phyloP scores from a whole-genome alignment of 2,113 vertebrate genomes.

The Agapornis roseicollis region DNA sequence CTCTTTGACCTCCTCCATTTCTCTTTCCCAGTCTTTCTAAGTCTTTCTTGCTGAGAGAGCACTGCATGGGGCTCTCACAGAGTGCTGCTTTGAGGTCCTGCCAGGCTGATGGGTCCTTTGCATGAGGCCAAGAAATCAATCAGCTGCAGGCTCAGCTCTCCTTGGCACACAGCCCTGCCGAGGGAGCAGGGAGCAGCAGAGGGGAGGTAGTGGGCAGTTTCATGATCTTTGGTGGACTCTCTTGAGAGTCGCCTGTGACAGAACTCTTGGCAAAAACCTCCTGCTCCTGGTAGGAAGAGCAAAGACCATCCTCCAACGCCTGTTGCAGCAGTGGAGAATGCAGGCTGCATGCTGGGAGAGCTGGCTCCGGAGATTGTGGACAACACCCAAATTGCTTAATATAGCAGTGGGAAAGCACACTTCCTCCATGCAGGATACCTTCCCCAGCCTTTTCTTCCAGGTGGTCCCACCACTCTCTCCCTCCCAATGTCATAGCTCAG shows the following conservation, averaged over 20 bases:
- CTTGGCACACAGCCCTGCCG: background rate
- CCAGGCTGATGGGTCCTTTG: background rate
- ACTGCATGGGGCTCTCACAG: rapidly evolving
- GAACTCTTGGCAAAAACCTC: background rate
- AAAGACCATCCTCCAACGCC: rapidly evolving
- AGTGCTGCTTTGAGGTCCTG: background rate
- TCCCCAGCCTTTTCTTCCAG: background rate
- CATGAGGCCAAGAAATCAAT: background rate
- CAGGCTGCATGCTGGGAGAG: background rate
- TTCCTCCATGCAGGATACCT: rapidly evolving
- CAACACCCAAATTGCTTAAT: background rate
- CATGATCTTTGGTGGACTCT: background rate
- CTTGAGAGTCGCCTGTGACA: background rate
- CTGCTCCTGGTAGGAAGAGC: background rate
- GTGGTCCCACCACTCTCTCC: background rate
- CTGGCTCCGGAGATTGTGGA: rapidly evolving
- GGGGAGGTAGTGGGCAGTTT: background rate
- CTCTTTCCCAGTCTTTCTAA: background rate
- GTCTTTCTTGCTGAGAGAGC: background rate
- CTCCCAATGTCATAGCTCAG: background rate
- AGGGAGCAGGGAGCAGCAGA: background rate
- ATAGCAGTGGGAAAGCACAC: background rate
- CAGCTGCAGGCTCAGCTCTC: background rate
- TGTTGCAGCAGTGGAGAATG: background rate
- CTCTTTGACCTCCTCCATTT: background rate